Evolutionary conservation across 2,113 vertebrate species (phyloP), one percentile per base, ranked within the genome.

Genomic region (Pagrus major): DNA sequence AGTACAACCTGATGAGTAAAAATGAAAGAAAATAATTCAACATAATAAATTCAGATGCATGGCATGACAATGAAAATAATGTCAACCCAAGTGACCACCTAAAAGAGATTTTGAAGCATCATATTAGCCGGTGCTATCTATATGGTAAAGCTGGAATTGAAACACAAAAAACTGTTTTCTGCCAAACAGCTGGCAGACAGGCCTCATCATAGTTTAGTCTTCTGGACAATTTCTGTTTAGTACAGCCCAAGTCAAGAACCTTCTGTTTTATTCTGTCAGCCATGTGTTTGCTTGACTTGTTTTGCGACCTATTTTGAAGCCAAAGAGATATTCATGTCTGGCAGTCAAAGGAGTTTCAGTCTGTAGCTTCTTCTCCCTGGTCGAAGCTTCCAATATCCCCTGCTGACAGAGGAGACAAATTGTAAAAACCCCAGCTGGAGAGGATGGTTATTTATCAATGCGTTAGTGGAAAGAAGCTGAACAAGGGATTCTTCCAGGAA

Each of bases 401-500:
- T 9, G 11, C 20, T 51, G 61, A 78, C 58, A 69, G 54, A 84
- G 72, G n/a, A 71, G 65, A 59, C 42, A n/a, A 37, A 29, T 61
- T 88, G 77, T 71, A 44, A 78, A 60, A 75, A 35, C 16, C 44
- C 31, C 66, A 42, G 35, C 54, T 68, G 73, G 70, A 65, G 59
- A 70, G 21, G 41, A 59, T 37, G 39, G 6, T 29, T 72, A 66
- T 75, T 46, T 21, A 71, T 83, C 70, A 83, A 61, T 70, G 68
- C 51, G 44, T 52, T 27, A 67, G 65, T 85, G 65, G 70, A 76
- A 71, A 81, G 12, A 33, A 25, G 6, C 69, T 64, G 66, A 64
- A 76, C 58, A 39, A 65, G 58, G 54, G 25, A 60, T 47, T 76
- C 78, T 84, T 76, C 66, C 71, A 44, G 70, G 59, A 84, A 70